Evolutionary conservation across 2,113 vertebrate genomes (phyloP), one percentile per base, ranked within the genome.

Genomic region (Lampris megalopsis): DNA sequence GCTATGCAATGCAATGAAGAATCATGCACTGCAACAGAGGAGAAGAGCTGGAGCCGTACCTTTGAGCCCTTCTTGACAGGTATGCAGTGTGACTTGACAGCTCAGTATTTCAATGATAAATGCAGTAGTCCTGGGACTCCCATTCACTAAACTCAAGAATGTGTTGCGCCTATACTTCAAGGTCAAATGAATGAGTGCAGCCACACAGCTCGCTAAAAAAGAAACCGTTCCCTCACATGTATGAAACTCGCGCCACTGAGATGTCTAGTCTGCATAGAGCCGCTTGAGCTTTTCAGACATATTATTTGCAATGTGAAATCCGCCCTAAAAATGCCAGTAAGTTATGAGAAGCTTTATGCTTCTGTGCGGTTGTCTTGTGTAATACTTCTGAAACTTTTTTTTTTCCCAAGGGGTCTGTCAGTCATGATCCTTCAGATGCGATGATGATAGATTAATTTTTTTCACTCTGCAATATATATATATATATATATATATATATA

Each of bases 61-160:
- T 94, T 90, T 93, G 93, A 95, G 94, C 90, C 91, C 92, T 88
- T 73, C 73, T 54, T 95, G 94, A 94, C 93, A 94, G 92, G 91
- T 93, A 88, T 93, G 92, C 80, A 92, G 92, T 91, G 92, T 80
- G 91, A 93, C 92, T 91, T 94, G 94, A 95, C 94, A 95, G 94
- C 94, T 94, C 92, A 92, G 92, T 93, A 92, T 94, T 94, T 92
- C 92, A 86, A 91, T 94, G 94, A 95, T 95, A 94, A 95, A 95
- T 95, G 94, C 88, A 92, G 92, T 92, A 82, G 94, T 92, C 91
- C 89, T 89, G 93, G 92, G 92, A 94, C 93, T 95, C 87, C 89
- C 86, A 85, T 92, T 91, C 89, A 88, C 93, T 90, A 91, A 94
- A 93, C 92, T 93, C 91, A 68, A 84, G 88, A 88, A 87, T 89